Percentiles rank a stretch among this genome's conserved stretches.
Conservation (phyloP, 1,140 invertebrate genomes). For the Achroia grisella region DNA sequence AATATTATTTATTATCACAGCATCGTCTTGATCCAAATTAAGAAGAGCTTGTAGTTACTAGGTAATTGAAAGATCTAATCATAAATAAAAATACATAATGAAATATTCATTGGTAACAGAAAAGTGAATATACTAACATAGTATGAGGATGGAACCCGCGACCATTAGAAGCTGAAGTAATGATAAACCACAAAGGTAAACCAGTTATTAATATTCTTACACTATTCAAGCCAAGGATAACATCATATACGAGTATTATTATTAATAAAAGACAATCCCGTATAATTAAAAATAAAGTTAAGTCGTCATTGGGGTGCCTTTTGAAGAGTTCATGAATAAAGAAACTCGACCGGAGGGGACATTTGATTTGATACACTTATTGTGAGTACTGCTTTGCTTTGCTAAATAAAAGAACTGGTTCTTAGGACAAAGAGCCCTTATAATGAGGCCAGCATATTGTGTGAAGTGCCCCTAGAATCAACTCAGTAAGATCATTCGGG, state of each 20-base stretch:
- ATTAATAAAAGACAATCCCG: slow-evolving; percentile 31
- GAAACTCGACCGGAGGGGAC: slow-evolving; percentile 40
- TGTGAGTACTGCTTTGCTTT: slow-evolving; percentile 56
- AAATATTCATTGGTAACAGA: no score
- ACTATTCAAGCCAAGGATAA: no score
- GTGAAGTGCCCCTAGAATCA: slow-evolving; percentile 53
- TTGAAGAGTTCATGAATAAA: slow-evolving; percentile 57
- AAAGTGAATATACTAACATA: no score
- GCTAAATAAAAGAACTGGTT: slow-evolving; percentile 65
- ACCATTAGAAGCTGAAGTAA: no score
- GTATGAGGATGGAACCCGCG: no score
- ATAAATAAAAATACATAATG: no score
- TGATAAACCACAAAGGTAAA: no score
- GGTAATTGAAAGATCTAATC: no score
- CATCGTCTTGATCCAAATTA: no score
- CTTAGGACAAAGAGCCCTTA: slow-evolving; percentile 68
- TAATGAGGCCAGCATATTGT: slow-evolving; percentile 69
- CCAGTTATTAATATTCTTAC: no score
- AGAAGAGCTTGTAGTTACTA: no score
- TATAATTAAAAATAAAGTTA: slow-evolving; percentile 63
- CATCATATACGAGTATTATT: neutral
- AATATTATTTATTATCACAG: no score
- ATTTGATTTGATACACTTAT: slow-evolving; percentile 69
- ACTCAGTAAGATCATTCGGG: slow-evolving; percentile 28
- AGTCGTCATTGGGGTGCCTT: slow-evolving; percentile 30